Evolutionary conservation across 1,140 invertebrate species (phyloP), one percentile per base, ranked within the genome.

Genomic region (Teleogryllus occipitalis): DNA sequence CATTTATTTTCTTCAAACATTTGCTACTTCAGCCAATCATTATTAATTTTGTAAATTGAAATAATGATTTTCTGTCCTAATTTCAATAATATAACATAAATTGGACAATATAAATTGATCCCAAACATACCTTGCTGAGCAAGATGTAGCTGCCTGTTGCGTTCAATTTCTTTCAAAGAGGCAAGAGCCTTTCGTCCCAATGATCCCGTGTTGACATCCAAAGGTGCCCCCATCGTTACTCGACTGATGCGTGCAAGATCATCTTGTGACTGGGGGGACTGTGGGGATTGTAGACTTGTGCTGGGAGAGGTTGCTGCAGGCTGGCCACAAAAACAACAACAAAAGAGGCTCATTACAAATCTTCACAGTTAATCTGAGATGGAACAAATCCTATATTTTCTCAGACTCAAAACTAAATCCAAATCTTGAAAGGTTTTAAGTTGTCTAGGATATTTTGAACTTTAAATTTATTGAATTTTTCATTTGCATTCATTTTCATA

Each of bases 91-190:
- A n/a, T 6, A 18, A 18, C 72, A 73, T 75, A 46, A 75, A 75
- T 46, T 21, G 7, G 21, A 75, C 21, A 27, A 46, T 65, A 14
- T n/a, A 75, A 72, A 15, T 75, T 15, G 12, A 2, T 22, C 4
- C 74, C 27, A 81, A 39, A 39, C 83, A 84, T 86, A 96, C 95
- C 95, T 93, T 97, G 95, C 86, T 96, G 94, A 80, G 94, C 95
- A 83, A 97, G 89, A 89, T 96, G 92, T 81, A 95, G 88, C 83
- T 96, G 92, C 75, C 95, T 88, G 86, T 95, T 96, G 84, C 93
- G 90, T 86, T 97, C 95, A 80, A 97, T 95, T 88, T 97, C 95
- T 86, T 93, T 93, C 48, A 97, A 88, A 82, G 95, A 96, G 82
- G 95, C 94, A 77, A 96, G 91, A n/a, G 95, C 95, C 83, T 94